Evolutionary conservation across 35 echinoderm and acorn worm genomes (phyloP).

Genomic region (Chiridota heheva): DNA sequence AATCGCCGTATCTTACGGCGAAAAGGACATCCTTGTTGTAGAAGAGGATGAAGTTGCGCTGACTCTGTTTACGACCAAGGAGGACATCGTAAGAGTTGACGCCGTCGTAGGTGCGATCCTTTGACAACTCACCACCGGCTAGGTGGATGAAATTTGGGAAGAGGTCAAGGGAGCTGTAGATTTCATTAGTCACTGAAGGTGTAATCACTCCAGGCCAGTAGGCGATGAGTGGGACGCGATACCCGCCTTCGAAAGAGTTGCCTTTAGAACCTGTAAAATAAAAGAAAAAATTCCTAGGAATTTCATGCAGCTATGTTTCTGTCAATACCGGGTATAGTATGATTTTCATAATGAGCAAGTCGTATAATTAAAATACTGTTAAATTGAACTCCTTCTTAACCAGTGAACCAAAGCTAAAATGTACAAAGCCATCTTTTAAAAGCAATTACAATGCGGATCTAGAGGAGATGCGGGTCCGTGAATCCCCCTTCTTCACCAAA

Average conservation of each 20-base stretch:
- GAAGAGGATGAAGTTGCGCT: background rate
- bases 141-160: conserved; percentile 21
- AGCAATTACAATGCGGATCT: too few species aligned
- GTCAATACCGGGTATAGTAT: too few species aligned
- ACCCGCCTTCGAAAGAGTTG: conserved; percentile 29
- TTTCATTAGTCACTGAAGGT: background rate
- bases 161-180: conserved; percentile 1
- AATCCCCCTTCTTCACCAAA: too few species aligned
- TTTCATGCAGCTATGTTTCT: background rate
- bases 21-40: background rate
- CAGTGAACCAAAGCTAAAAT: too few species aligned
- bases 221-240: conserved; percentile 8
- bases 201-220: conserved; percentile 19
- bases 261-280: conserved; percentile 11
- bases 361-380: too few species aligned
- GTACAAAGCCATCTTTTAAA: too few species aligned
- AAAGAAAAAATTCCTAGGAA: background rate
- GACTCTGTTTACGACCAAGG: background rate
- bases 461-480: too few species aligned
- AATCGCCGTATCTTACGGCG: conserved; percentile 16
- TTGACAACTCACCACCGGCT: background rate
- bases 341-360: too few species aligned
- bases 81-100: background rate
- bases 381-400: too few species aligned
- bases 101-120: conserved; percentile 13